These are phyloP conservation scores for Syngnathus floridae DNA, from an alignment of 2,113 vertebrate species.

Conservation along the genomic window DNA sequence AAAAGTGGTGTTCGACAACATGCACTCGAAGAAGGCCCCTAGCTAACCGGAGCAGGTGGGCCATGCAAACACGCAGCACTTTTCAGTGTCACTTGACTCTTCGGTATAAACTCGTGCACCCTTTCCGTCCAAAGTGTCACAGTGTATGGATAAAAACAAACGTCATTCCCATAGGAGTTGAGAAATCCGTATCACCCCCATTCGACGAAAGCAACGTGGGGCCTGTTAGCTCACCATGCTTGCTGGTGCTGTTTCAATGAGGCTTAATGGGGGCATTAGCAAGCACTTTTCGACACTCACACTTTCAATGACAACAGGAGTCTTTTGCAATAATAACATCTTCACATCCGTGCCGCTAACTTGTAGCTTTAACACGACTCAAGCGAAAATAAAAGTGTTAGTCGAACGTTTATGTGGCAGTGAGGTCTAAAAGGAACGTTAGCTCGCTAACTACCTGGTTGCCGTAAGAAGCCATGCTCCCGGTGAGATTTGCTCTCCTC, in stretches of 20 bases:
- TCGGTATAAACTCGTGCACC: constrained; percentile 5
- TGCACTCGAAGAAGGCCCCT: constrained; percentile 55
- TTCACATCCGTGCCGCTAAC: background rate
- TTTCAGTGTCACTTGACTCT: constrained; percentile 33
- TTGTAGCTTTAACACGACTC: no score
- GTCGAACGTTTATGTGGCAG: background rate
- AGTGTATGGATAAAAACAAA: fast-evolving
- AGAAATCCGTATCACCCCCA: background rate
- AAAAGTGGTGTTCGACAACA: constrained; percentile 10
- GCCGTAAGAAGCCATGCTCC: constrained; percentile 77
- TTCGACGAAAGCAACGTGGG: constrained; percentile 54
- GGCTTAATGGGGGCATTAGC: constrained; percentile 62
- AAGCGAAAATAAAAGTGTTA: background rate
- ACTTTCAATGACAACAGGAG: constrained; percentile 52
- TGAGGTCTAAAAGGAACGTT: constrained; percentile 7
- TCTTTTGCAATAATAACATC: constrained; percentile 2
- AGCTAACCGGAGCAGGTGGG: constrained; percentile 60
- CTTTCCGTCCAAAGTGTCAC: background rate
- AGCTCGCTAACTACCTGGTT: constrained; percentile 72
- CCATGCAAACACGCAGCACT: constrained; percentile 64
- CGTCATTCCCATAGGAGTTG: no score
- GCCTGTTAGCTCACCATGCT: constrained; percentile 61
- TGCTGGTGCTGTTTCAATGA: constrained; percentile 60
- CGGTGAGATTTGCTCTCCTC: constrained; percentile 65
- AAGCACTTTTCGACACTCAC: constrained; percentile 56